Evolutionary conservation across 2,888 invertebrate genomes (phyloP), one percentile per base, ranked within the genome.

Genomic region (Ennomos erosarius): DNA sequence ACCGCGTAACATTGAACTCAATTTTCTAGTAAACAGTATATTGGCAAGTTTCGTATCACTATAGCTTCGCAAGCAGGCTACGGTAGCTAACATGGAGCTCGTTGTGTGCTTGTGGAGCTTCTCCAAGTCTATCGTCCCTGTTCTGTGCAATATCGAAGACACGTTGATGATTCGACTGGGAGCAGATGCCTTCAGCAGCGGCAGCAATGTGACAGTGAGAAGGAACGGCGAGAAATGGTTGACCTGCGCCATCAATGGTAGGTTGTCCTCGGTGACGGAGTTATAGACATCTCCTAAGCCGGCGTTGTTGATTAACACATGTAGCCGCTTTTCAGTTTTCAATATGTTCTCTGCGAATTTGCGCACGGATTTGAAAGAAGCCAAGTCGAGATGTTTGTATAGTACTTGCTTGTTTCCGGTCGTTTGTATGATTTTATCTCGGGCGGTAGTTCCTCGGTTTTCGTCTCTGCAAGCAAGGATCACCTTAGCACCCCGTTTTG

Each of bases 151-250:
- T 65, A 94, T 91, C 0, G 97, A 97, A 0, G 97, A 96, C 0
- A 97, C 96, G 11, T 96, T 94, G 0, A 97, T 93, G 0, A 97
- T 94, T 34, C 97, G 93, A 49, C 96, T 94, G 0, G 96, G 95
- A 0, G 93, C 91, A 1, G 96, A 95, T 59, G 92, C 91, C 81
- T 95, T 96, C 61, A 97, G 74, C 34, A 96, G 79, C 79, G 96
- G 96, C 62, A 97, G 93, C 9, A 99, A 90, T 11, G 98, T 92
- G 80, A 96, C 96, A 0, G 98, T 98, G 12, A 98, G 92, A 40
- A 98, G 90, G 81, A 98, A 98, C 11, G 97, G 97, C 0, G 98
- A 97, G 81, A 96, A 97, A 77, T 98, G 96, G 82, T 98, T 98
- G 1, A 97, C 96, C 26, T 96, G 98, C 94, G 97, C 96, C 12